These are phyloP conservation scores for Pyrrhosoma nymphula DNA, from an alignment of 2,888 invertebrate species.

Conservation along the genomic window DNA sequence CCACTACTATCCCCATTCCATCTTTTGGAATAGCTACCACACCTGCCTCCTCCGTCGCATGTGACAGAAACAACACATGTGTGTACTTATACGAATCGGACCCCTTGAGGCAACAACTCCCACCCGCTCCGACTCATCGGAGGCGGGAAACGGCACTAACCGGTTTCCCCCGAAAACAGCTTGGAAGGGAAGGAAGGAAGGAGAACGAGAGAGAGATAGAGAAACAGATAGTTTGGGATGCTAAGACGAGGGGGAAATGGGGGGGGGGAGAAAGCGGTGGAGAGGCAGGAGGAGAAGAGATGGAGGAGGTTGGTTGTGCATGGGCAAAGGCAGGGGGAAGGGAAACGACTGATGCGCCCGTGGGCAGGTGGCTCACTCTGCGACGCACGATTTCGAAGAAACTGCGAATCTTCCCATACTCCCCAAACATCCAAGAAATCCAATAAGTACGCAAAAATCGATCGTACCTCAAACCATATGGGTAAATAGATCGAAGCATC, in stretches of 20 bases:
- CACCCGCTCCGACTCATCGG: neutral
- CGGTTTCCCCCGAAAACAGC: constrained; percentile 6
- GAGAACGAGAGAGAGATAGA: neutral
- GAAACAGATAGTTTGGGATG: too few species aligned
- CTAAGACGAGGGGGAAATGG: too few species aligned
- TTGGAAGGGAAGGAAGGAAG: neutral
- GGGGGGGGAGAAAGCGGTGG: neutral
- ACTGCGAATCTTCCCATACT: too few species aligned
- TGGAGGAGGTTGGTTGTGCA: neutral
- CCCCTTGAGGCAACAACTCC: neutral
- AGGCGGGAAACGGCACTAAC: constrained; percentile 46
- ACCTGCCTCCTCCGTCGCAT: neutral
- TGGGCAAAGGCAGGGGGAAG: neutral
- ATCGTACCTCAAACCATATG: too few species aligned
- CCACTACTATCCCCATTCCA: neutral
- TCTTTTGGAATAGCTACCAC: neutral
- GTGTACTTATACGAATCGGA: neutral
- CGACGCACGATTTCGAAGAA: neutral
- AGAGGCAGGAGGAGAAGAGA: neutral
- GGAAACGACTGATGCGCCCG: neutral
- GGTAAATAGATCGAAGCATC: too few species aligned
- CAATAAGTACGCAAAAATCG: too few species aligned
- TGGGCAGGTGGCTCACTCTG: neutral
- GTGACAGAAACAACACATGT: neutral
- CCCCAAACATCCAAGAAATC: too few species aligned